Percentiles rank a stretch among this genome's conserved stretches.
These are phyloP conservation scores for Darevskia nairensis DNA, from an alignment of 2,797 vertebrate genomes.

Conservation along the genomic window DNA sequence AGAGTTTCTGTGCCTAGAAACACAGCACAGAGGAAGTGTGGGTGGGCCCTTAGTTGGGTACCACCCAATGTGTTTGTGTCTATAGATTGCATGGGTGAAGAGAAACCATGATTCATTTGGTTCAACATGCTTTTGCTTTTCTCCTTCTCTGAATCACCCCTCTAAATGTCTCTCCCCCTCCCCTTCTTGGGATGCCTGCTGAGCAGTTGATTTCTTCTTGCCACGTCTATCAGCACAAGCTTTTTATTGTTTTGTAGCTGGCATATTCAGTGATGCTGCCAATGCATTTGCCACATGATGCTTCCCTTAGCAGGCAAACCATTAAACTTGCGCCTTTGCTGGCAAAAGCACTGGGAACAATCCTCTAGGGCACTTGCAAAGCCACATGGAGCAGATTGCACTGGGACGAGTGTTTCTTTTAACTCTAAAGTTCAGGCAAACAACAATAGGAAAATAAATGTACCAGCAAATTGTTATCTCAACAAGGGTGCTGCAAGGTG, in stretches of 20 bases:
- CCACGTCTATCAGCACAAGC: neutral
- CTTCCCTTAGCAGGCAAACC: slow-evolving; percentile 2
- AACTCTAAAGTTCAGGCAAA: slow-evolving; percentile 33
- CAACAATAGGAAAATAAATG: slow-evolving; percentile 57
- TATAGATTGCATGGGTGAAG: neutral
- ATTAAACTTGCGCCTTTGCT: slow-evolving; percentile 15
- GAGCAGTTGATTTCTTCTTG: neutral
- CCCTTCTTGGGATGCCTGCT: neutral
- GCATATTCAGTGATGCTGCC: neutral
- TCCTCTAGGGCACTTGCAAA: slow-evolving; percentile 18
- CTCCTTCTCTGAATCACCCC: neutral
- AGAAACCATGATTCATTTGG: neutral
- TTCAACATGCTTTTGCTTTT: neutral
- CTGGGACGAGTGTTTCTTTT: slow-evolving; percentile 51
- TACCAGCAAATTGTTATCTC: slow-evolving; percentile 63
- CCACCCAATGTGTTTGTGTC: neutral
- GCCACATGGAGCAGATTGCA: slow-evolving; percentile 31
- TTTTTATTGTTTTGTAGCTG: neutral
- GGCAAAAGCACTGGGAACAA: slow-evolving; percentile 27
- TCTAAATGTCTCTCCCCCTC: neutral
- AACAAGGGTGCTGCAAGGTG: slow-evolving; percentile 53
- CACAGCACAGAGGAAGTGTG: too few species aligned
- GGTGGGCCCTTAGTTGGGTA: too few species aligned
- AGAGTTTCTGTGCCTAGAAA: too few species aligned
- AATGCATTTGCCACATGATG: neutral